Percentiles rank a stretch among this genome's conserved stretches.
Evolutionary conservation across 2,113 vertebrate genomes (phyloP).

Genomic region (Hiodon alosoides): DNA sequence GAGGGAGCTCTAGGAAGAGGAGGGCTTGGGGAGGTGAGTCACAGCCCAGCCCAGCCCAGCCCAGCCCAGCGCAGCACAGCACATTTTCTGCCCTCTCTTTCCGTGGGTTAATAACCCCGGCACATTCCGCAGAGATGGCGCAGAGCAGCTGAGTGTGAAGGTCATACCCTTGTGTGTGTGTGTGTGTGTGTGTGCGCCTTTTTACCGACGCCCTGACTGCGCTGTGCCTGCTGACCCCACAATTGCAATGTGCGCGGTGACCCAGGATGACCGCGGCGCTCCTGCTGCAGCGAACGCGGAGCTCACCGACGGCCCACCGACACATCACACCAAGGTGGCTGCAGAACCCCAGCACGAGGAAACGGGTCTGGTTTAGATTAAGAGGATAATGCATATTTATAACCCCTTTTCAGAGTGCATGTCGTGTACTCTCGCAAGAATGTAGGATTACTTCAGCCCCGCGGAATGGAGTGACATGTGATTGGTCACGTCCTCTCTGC

Average conservation of each 20-base stretch:
- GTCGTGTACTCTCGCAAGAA: not conserved
- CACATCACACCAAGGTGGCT: no score
- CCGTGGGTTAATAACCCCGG: not conserved
- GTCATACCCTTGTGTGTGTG: not conserved
- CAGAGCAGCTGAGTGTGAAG: not conserved
- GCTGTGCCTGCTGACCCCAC: no score
- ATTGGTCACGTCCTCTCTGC: not conserved
- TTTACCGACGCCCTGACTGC: not conserved
- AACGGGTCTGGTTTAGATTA: no score
- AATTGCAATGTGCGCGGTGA: no score
- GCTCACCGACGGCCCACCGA: no score
- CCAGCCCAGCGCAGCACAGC: not conserved
- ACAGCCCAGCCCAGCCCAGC: no score
- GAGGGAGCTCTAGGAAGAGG: not conserved
- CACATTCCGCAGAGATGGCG: not conserved
- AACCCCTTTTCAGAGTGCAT: not conserved
- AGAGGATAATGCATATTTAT: no score
- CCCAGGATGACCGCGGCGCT: no score
- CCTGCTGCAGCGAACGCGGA: no score
- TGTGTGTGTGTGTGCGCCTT: not conserved
- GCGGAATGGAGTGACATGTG: not conserved
- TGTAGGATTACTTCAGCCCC: not conserved
- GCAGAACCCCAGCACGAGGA: no score
- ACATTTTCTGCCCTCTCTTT: not conserved
- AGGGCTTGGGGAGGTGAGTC: not conserved